Evolutionary conservation across 2,888 invertebrate genomes (phyloP).

Genomic region (Brachynemurus nebulosus): DNA sequence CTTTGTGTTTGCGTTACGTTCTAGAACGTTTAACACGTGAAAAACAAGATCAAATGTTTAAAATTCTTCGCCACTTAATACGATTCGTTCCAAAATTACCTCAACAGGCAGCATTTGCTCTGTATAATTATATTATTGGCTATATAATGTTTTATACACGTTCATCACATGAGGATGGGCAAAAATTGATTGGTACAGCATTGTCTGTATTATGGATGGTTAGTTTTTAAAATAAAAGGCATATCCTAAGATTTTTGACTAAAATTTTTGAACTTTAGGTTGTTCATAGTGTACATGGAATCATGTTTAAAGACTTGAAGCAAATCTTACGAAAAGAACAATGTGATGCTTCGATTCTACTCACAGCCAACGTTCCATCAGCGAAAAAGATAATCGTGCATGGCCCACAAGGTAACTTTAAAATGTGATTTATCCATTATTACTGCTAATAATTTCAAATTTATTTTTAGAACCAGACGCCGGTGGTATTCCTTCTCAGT

Average conservation of each 20-base stretch:
- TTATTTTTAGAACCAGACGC: constrained; percentile 47
- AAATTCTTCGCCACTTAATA: constrained; percentile 78
- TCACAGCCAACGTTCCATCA: constrained; percentile 97
- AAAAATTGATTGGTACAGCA: constrained; percentile 87
- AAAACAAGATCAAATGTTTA: constrained; percentile 89
- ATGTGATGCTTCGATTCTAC: constrained; percentile 92
- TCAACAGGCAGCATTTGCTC: constrained; percentile 92
- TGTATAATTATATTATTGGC: constrained; percentile 98
- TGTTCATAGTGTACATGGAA: constrained; percentile 95
- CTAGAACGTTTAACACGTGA: constrained; percentile 89
- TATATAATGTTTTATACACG: constrained; percentile 99
- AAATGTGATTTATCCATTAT: constrained; percentile 3
- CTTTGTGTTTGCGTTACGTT: constrained; percentile 88
- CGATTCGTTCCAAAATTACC: constrained; percentile 86
- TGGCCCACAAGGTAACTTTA: constrained; percentile 58
- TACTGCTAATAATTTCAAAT: not conserved
- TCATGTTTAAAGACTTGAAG: constrained; percentile 98
- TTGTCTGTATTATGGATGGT: constrained; percentile 95
- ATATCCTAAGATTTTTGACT: not conserved
- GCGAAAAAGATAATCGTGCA: constrained; percentile 98
- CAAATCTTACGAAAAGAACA: constrained; percentile 98
- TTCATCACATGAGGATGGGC: constrained; percentile 89
- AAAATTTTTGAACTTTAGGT: constrained; percentile 41
- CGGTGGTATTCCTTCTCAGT: constrained; percentile 94
- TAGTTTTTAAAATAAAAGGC: constrained; percentile 20